Conservation (phyloP, 1,140 invertebrate species). For the Rhagoletis pomonella region DNA sequence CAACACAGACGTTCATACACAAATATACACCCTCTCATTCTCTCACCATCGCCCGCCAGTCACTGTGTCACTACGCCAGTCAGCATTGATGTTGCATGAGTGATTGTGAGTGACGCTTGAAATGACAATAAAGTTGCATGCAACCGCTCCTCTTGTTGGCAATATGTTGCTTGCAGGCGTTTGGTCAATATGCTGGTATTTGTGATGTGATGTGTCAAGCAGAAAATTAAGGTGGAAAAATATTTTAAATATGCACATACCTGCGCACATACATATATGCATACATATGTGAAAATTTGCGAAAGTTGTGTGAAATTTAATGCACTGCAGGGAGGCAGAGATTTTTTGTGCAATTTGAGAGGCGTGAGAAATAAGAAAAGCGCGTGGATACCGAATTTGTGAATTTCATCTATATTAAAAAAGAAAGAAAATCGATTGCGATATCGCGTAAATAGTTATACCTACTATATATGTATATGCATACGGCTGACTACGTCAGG, state of each 20-base stretch:
- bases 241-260: neutral
- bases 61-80: neutral
- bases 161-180: neutral
- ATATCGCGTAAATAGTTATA: neutral
- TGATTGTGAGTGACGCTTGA: slow-evolving; percentile 21
- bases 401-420: too few relatives aligned
- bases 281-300: too few relatives aligned
- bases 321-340: neutral
- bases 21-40: neutral
- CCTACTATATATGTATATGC: neutral
- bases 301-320: neutral
- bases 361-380: too few relatives aligned
- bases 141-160: slow-evolving; percentile 1
- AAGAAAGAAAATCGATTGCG: neutral
- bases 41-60: neutral
- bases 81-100: neutral
- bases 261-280: too few relatives aligned
- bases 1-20: neutral
- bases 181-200: neutral
- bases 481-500: neutral
- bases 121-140: slow-evolving; percentile 3
- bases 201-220: neutral
- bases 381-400: too few relatives aligned
- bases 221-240: neutral
- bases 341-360: neutral